Percentiles rank a stretch among this genome's conserved stretches.
Evolutionary conservation across 2,797 vertebrate species (phyloP).

Genomic region (Chaenodraco wilsoni): DNA sequence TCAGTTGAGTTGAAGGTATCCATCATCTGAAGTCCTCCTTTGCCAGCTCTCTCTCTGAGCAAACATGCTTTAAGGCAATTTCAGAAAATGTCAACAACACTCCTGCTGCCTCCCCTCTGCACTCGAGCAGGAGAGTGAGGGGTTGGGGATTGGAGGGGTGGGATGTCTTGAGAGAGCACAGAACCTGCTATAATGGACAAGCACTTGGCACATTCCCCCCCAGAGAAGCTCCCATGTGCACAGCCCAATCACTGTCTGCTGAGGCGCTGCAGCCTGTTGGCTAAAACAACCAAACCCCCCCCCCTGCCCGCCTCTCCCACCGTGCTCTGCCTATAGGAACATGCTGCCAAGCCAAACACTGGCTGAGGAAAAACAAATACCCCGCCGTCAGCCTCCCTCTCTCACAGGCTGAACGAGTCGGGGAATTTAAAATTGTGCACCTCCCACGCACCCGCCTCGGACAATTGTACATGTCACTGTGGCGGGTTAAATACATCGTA

Average conservation of each 20-base stretch:
- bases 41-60: conserved; percentile 48
- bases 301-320: conserved; percentile 32
- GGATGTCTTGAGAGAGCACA: conserved; percentile 51
- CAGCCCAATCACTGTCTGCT: conserved; percentile 57
- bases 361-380: conserved; percentile 72
- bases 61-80: conserved; percentile 69
- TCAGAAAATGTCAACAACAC: conserved; percentile 74
- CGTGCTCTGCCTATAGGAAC: conserved; percentile 27
- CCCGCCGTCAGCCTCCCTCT: conserved; percentile 43
- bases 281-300: conserved; percentile 33
- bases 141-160: neutral
- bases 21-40: conserved; percentile 23
- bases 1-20: conserved; percentile 19
- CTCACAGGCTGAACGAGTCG: conserved; percentile 46
- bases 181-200: conserved; percentile 66
- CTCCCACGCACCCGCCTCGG: conserved; percentile 18
- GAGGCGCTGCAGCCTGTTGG: conserved; percentile 43
- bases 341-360: conserved; percentile 69
- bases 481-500: conserved; percentile 34
- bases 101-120: conserved; percentile 42
- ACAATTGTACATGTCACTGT: conserved; percentile 47
- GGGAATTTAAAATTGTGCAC: conserved; percentile 43
- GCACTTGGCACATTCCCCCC: conserved; percentile 69
- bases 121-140: conserved; percentile 42
- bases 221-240: conserved; percentile 45